phyloP scores from a whole-genome alignment of 2,113 vertebrate genomes.

The Glaucidium brasilianum region DNA sequence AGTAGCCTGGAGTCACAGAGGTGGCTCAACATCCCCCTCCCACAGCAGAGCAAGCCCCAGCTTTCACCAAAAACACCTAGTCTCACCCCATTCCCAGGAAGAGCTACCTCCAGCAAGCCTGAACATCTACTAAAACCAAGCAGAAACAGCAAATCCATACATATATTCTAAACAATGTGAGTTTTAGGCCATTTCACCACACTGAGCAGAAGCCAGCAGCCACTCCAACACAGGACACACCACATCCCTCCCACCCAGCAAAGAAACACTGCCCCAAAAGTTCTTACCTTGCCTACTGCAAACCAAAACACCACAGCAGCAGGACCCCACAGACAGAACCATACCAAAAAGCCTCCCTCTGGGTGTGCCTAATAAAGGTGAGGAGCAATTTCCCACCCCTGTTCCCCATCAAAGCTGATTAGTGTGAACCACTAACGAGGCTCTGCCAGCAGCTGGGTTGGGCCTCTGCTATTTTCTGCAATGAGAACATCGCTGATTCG shows the following conservation, averaged over 20 bases:
- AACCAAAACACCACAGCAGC: not conserved
- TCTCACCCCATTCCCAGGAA: not conserved
- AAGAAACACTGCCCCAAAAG: not conserved
- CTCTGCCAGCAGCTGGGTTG: not conserved
- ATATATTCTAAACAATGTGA: not conserved
- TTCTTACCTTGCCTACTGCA: fast-evolving
- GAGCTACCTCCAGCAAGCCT: not conserved
- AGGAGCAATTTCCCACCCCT: not conserved
- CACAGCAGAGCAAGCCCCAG: not conserved
- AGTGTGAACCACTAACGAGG: not conserved
- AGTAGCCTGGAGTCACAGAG: fast-evolving
- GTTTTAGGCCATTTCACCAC: not conserved
- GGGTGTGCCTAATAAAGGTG: fast-evolving
- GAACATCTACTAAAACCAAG: not conserved
- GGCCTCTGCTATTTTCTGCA: not conserved
- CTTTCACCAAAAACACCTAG: not conserved
- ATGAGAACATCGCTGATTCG: fast-evolving
- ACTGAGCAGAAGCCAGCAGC: not conserved
- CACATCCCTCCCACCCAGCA: not conserved
- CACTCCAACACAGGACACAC: not conserved
- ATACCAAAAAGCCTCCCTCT: not conserved
- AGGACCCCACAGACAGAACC: not conserved
- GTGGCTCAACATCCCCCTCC: not conserved
- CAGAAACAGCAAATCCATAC: not conserved
- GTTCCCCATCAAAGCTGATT: not conserved